These are phyloP conservation scores for Tychaedon coryphoeus DNA, from an alignment of 2,113 vertebrate species.

Conservation along the genomic window DNA sequence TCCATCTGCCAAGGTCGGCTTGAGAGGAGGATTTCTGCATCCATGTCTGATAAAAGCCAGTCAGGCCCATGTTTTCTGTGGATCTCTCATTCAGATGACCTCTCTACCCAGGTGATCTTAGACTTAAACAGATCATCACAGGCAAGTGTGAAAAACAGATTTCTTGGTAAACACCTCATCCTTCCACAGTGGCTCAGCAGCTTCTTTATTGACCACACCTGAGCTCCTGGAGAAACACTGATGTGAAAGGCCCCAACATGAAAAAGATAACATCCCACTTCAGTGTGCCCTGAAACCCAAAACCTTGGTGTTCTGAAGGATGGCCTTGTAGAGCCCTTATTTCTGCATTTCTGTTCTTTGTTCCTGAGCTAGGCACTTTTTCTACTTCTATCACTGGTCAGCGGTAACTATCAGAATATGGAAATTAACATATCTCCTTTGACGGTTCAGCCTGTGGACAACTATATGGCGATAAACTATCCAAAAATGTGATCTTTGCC, in stretches of 20 bases:
- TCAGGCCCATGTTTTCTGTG: not conserved
- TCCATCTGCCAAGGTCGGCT: not conserved
- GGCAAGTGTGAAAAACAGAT: not conserved
- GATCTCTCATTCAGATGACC: rapidly evolving
- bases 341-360: not conserved
- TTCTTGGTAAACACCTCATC: rapidly evolving
- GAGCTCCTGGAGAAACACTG: not conserved
- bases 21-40: not conserved
- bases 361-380: not conserved
- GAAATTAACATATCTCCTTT: not conserved
- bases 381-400: not conserved
- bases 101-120: not conserved
- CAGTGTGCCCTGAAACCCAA: not conserved
- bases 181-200: not conserved
- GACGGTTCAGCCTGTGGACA: not conserved
- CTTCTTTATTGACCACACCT: not conserved
- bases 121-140: not conserved
- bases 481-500: not conserved
- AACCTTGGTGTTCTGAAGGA: not conserved
- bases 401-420: not conserved
- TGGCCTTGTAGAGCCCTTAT: rapidly evolving
- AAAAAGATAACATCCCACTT: not conserved
- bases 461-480: not conserved
- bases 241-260: rapidly evolving
- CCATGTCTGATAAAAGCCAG: not conserved